Evolutionary conservation across 1,140 invertebrate species (phyloP).

Genomic region (Teleopsis dalmanni): DNA sequence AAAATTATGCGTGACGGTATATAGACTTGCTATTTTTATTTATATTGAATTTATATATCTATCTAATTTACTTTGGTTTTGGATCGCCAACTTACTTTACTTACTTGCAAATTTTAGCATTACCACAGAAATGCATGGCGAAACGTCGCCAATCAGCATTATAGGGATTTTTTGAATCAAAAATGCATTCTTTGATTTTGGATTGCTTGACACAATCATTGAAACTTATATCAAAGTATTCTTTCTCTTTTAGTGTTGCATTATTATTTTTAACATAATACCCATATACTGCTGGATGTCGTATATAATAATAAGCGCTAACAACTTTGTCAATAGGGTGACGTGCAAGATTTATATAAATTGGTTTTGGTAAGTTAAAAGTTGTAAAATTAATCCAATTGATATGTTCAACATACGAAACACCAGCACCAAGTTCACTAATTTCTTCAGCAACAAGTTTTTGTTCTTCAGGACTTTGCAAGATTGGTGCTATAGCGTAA

Average conservation of each 20-base stretch:
- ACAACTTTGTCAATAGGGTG: conserved; percentile 82
- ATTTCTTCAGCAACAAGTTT: conserved; percentile 35
- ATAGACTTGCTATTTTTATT: conserved; percentile 40
- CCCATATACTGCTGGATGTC: conserved; percentile 54
- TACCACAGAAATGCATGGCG: conserved; percentile 78
- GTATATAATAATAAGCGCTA: conserved; percentile 74
- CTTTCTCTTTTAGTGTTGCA: conserved; percentile 68
- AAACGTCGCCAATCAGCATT: conserved; percentile 61
- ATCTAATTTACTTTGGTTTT: not conserved
- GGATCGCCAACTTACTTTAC: not conserved
- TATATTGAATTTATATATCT: not conserved
- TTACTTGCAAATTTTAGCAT: conserved; percentile 36
- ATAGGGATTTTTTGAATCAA: conserved; percentile 69
- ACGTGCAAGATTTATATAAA: conserved; percentile 77
- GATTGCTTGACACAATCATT: conserved; percentile 72
- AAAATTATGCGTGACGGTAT: conserved; percentile 29
- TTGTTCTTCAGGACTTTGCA: conserved; percentile 58
- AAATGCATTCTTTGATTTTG: conserved; percentile 70
- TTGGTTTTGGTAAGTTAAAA: conserved; percentile 65
- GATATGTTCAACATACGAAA: conserved; percentile 14
- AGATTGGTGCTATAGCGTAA: conserved; percentile 47
- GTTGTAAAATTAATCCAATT: conserved; percentile 45
- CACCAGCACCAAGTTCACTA: not conserved
- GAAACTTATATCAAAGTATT: conserved; percentile 80
- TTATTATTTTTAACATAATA: conserved; percentile 77